Conservation (phyloP, 2,797 vertebrate genomes). For the Sebastes hopkinsi region DNA sequence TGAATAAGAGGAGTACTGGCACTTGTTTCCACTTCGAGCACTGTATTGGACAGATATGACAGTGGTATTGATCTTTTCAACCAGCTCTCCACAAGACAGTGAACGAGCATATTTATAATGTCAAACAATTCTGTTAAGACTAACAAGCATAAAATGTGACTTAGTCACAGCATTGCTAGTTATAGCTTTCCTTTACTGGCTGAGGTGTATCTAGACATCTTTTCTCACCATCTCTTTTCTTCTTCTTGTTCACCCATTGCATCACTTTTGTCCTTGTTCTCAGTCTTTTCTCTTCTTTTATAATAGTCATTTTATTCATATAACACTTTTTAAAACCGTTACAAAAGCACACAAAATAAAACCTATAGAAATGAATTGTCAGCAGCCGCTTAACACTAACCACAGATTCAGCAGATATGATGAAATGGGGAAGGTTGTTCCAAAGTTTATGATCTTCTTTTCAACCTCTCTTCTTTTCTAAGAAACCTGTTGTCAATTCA, state of each 20-base stretch:
- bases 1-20: neutral
- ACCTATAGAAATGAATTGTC: neutral
- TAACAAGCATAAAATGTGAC: neutral
- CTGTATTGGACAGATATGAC: neutral
- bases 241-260: neutral
- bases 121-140: neutral
- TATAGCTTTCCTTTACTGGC: neutral
- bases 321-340: neutral
- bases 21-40: neutral
- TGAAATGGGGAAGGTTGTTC: neutral
- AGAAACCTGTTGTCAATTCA: slow-evolving; percentile 4
- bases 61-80: neutral
- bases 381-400: neutral
- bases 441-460: neutral
- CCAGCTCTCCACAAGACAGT: neutral
- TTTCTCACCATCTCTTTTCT: neutral
- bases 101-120: neutral
- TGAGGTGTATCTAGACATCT: neutral
- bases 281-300: neutral
- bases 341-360: neutral
- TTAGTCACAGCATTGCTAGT: neutral
- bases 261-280: neutral
- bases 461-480: neutral
- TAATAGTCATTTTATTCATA: neutral
- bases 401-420: neutral